Evolutionary conservation across 1,140 invertebrate genomes (phyloP), one percentile per base, ranked within the genome.

Genomic region (Drosophila fuyamai): DNA sequence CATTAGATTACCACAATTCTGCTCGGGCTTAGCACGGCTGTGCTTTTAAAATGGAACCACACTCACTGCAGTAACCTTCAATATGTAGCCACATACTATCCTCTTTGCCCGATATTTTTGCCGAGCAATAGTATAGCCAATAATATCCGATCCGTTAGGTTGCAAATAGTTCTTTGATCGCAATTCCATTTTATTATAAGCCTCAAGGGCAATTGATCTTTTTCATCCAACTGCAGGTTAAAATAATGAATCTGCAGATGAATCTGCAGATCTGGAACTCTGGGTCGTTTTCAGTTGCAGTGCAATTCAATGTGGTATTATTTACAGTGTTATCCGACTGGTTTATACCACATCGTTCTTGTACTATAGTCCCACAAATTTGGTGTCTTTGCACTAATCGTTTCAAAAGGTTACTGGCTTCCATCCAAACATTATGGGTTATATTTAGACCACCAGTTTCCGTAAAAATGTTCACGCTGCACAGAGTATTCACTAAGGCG

Each of bases 261-360:
- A n/a, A n/a, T n/a, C n/a, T n/a, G n/a, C n/a, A n/a, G 13, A 56
- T 41, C 54, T 27, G 18, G 18, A 41, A 56, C 9, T 41, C 36
- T 0, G 35, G 36, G 36, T 56, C 36, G n/a, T 14, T n/a, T 6
- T 41, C 5, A 41, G 40, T 2, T 6, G 40, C 40, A 1, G 54
- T 27, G 18, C 5, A 27, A 14, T 56, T 56, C 0, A 56, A 32
- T 32, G 29, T 38, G 16, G 7, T 18, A 36, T 18, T 23, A 1
- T 53, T 53, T 9, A 4, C 14, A 55, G 18, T 55, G 8, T 2
- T 56, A 27, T 40, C 16, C 7, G 18, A n/a, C 51, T 27, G 18
- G 3, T 13, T 3, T 56, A 56, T 27, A 13, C 54, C 36, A 41
- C 36, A 41, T 41, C 13, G 18, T 23, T 54, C 14, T 38, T 38